Conservation (phyloP, 1,140 invertebrate genomes). For the Trichonephila clavipes region DNA sequence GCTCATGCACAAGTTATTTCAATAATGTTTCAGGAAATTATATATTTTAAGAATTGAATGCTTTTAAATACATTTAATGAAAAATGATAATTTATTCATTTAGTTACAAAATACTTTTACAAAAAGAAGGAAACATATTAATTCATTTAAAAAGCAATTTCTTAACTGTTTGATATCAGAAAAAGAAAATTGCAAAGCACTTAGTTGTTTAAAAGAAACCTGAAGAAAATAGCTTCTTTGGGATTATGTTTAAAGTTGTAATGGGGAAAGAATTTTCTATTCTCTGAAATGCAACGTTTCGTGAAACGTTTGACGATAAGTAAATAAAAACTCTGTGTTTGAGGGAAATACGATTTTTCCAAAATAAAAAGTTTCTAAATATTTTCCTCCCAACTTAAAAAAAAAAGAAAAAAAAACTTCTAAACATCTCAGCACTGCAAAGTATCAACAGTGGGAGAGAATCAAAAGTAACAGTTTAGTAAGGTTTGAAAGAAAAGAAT, state of each 20-base stretch:
- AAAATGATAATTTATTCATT: too few relatives aligned
- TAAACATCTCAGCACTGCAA: background rate
- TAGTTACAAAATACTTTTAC: too few relatives aligned
- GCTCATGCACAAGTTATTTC: too few relatives aligned
- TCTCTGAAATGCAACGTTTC: background rate
- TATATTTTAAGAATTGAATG: too few relatives aligned
- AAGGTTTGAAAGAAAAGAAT: constrained; percentile 3
- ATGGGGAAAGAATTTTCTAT: constrained; percentile 23
- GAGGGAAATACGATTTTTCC: constrained; percentile 22
- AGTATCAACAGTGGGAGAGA: background rate
- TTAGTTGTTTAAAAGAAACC: background rate
- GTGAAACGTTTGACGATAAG: background rate
- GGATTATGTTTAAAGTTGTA: constrained; percentile 37
- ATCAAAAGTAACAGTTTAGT: background rate
- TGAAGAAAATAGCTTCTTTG: constrained; percentile 4
- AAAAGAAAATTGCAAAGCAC: background rate
- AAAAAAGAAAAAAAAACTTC: background rate
- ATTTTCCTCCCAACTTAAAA: background rate
- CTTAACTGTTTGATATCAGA: background rate
- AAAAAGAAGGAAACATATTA: too few relatives aligned
- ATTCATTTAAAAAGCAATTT: background rate
- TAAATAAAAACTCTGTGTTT: constrained; percentile 12
- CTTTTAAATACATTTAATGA: too few relatives aligned
- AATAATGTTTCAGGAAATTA: too few relatives aligned
- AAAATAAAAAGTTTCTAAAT: constrained; percentile 20